Base-by-base conservation (phyloP, 2,113 vertebrate species). In the Ptychochromis oligacanthus region DNA sequence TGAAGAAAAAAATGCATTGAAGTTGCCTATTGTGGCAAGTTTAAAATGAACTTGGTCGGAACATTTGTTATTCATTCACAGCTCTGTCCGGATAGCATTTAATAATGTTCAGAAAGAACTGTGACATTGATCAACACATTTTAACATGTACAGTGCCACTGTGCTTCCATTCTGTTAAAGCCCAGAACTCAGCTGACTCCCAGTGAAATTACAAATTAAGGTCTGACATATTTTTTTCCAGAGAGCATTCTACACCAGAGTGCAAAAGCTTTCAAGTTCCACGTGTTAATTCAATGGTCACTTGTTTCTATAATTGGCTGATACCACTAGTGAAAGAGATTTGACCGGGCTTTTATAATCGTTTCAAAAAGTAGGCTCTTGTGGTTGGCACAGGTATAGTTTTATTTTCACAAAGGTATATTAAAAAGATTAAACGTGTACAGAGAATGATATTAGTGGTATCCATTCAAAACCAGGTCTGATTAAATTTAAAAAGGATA, bases 241-340 rank as follows among this genome's bases (percentile, higher is more conserved):
- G 80, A 92, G 90, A 90, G 85, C 89, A 89, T 93, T 93, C 87
- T 90, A 82, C 88, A 93, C 91, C 87, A 89, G 88, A 93, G 90
- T 93, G 93, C 93, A 94, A 95, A 95, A 93, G 92, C 93, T 93
- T 93, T 94, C 86, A 95, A 93, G 91, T 94, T 93, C 76, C 87
- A 86, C 72, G 91, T 93, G 92, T 85, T 94, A 93, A 93, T 95
- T 95, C 88, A 92, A 88, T 92, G 88, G 88, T 94, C 91, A 93
- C 91, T 95, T 93, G 84, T 94, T 94, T 91, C 87, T 93, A 77
- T 93, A 93, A 95, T 93, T 92, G 90, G 70, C 89, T 92, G 90
- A 90, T 91, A 84, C 86, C 90, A 82, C 90, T 62, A 91, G 89
- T 38, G 57, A 85, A 88, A 92, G 87, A 87, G 89, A 91, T 94